Conservation (phyloP, 2,113 vertebrate genomes). For the Otus sunia region DNA sequence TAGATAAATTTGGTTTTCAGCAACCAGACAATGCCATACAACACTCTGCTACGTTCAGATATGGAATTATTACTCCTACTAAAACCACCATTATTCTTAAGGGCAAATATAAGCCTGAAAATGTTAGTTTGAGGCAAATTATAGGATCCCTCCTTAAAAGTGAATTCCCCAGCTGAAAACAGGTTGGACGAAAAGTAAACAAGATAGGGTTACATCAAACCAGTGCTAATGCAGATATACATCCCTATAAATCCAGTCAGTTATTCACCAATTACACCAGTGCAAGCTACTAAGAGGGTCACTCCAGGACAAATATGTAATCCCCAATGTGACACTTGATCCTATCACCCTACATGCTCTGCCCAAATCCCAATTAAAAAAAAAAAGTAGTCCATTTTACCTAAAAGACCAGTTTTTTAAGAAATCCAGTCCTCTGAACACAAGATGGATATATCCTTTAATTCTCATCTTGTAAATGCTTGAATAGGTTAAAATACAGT, state of each 20-base stretch:
- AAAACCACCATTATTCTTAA: not conserved
- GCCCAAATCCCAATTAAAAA: not conserved
- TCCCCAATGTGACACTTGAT: slow-evolving; percentile 61
- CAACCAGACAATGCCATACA: rapidly evolving
- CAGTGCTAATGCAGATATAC: slow-evolving; percentile 32
- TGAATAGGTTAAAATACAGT: not conserved
- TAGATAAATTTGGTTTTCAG: not conserved
- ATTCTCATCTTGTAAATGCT: not conserved
- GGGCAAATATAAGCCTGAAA: not conserved
- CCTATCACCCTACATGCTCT: slow-evolving; percentile 41
- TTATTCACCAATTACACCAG: slow-evolving; percentile 45
- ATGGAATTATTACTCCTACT: not conserved
- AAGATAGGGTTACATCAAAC: not conserved
- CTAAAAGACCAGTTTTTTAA: not conserved
- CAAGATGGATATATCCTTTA: not conserved
- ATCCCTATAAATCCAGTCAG: slow-evolving; percentile 43
- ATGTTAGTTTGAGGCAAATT: not conserved
- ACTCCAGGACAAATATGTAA: slow-evolving; percentile 46
- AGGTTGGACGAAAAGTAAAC: not conserved
- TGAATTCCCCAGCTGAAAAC: not conserved
- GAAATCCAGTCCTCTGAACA: not conserved
- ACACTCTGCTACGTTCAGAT: not conserved
- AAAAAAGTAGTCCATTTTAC: not conserved
- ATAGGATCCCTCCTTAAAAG: not conserved
- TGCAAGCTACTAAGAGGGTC: slow-evolving; percentile 53